Evolutionary conservation across 2,797 vertebrate genomes (phyloP).

Genomic region (Threskiornis aethiopicus): DNA sequence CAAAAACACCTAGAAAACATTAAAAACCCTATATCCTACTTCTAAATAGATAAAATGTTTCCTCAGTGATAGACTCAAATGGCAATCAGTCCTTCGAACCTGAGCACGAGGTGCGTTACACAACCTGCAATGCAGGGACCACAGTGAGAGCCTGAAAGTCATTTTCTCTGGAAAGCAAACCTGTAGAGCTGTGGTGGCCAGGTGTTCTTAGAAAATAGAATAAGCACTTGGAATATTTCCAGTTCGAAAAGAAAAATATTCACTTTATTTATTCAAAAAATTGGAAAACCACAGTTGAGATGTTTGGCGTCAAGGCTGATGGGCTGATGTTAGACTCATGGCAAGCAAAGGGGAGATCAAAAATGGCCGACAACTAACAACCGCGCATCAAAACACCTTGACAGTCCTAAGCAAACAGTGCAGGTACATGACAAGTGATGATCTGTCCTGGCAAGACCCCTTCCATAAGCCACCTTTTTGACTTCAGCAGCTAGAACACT

Average conservation of each 20-base stretch:
- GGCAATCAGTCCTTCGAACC: not conserved
- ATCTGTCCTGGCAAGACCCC: not conserved
- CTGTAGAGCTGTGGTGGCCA: not conserved
- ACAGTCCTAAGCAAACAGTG: not conserved
- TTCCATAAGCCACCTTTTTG: not conserved
- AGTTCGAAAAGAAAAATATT: not conserved
- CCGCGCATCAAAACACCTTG: not conserved
- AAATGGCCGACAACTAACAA: not conserved
- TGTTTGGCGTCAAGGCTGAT: not conserved
- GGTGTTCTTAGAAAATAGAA: not conserved
- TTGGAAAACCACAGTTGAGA: not conserved
- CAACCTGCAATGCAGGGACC: not conserved
- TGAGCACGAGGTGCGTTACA: not conserved
- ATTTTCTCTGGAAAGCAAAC: not conserved
- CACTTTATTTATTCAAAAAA: not conserved
- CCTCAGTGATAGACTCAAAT: not conserved
- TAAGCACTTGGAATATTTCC: not conserved
- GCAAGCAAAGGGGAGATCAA: not conserved
- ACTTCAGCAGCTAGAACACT: not conserved
- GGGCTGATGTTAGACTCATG: not conserved
- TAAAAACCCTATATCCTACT: not conserved
- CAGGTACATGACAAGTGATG: not conserved
- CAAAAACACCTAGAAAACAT: not conserved
- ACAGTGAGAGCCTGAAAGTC: not conserved
- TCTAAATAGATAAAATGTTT: not conserved